Conservation (phyloP, 2,113 vertebrate genomes). For the Lophotis ruficrista region DNA sequence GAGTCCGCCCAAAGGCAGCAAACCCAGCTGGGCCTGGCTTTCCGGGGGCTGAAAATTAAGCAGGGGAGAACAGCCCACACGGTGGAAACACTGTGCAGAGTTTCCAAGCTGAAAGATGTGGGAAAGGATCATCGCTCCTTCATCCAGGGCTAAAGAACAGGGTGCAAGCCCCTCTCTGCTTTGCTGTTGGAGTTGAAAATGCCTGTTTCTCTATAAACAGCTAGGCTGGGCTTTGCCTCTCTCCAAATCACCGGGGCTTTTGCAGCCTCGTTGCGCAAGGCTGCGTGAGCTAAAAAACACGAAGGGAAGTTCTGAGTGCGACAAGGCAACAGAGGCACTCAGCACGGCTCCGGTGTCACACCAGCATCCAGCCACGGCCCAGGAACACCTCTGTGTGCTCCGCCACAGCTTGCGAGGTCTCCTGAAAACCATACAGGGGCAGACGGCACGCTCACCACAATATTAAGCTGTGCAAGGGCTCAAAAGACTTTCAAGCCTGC, state of each 20-base stretch:
- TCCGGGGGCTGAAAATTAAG: too few species aligned
- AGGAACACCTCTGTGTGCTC: accelerated
- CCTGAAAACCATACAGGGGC: neutral
- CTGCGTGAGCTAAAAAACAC: accelerated
- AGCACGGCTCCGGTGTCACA: accelerated
- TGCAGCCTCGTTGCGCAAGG: neutral
- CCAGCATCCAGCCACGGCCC: neutral
- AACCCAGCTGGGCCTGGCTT: too few species aligned
- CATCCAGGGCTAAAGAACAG: neutral
- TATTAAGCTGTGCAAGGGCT: accelerated
- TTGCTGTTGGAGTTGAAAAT: neutral
- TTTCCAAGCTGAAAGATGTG: neutral
- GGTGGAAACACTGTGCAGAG: neutral
- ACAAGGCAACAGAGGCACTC: accelerated
- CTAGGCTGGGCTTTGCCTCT: neutral
- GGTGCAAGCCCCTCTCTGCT: neutral
- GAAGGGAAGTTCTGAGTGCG: neutral
- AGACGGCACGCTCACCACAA: accelerated
- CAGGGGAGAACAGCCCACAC: neutral
- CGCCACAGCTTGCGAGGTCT: neutral
- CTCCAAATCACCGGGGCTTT: neutral
- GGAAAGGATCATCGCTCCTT: neutral
- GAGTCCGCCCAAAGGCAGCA: too few species aligned
- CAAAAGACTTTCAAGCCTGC: neutral
- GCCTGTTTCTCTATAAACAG: neutral